Conservation (phyloP, 1,140 invertebrate genomes). For the Magallana ariakensis region DNA sequence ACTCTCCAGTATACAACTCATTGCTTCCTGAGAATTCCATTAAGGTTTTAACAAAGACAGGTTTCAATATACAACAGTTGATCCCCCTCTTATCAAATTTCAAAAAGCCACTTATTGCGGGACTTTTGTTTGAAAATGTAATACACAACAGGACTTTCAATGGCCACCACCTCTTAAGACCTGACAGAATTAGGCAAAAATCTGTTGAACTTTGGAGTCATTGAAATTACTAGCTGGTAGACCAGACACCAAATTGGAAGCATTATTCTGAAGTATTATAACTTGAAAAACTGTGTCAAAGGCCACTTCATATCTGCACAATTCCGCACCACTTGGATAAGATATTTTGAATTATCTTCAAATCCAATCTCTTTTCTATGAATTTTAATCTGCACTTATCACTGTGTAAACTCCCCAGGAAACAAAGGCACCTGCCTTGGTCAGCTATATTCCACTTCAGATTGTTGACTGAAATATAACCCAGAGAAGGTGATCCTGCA, state of each 20-base stretch:
- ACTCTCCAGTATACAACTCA: neutral
- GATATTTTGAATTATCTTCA: neutral
- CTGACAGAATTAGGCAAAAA: slow-evolving; percentile 9
- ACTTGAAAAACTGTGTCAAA: slow-evolving; percentile 20
- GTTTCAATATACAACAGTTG: neutral
- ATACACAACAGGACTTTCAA: neutral
- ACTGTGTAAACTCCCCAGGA: slow-evolving; percentile 5
- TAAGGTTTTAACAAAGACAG: neutral
- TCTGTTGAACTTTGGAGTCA: neutral
- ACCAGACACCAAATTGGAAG: neutral
- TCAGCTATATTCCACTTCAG: neutral
- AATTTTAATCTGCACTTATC: slow-evolving; percentile 27
- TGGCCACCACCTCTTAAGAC: neutral
- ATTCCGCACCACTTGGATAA: neutral
- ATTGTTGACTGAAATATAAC: neutral
- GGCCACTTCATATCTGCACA: slow-evolving; percentile 17
- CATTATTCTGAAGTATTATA: neutral
- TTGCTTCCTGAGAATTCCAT: neutral
- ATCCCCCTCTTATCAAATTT: neutral
- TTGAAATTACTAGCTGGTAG: neutral
- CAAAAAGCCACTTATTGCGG: neutral
- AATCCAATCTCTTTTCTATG: slow-evolving; percentile 7
- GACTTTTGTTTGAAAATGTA: slow-evolving; percentile 30
- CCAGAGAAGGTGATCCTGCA: too few species aligned
- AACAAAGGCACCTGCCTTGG: slow-evolving; percentile 9